Base-by-base conservation (phyloP, 2,113 vertebrate genomes). In the Ptilorrhoa leucosticta region DNA sequence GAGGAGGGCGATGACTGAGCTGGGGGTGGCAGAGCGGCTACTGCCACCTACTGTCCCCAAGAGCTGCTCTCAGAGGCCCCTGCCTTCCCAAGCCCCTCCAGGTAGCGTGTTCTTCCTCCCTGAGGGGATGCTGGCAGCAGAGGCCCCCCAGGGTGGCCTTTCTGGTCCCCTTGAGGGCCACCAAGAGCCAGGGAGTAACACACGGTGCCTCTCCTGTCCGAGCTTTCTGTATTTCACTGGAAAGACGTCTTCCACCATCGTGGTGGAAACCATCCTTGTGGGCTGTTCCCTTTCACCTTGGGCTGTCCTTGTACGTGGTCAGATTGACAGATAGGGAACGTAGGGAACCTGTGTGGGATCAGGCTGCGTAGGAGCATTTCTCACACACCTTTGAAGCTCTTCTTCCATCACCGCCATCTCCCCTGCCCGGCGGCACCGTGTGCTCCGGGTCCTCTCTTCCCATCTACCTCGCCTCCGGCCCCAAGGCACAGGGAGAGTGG, bases 1-100 rank as follows among this genome's bases (percentile, higher is more conserved):
- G 98, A 98, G 71, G 93, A 96, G 4, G 78, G 76, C 0, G 47
- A 96, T 0, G 70, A 93, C 77, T 97, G 94, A 98, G 22, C 14
- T 47, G 27, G 26, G 16, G 24, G 13, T 33, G 9, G 58, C 68
- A 22, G 64, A 53, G 40, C 0, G 1, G 68, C 44, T 54, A 5
- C 70, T 80, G 51, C 16, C 42, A 54, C 18, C 64, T 63, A 3
- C 69, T 13, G 2, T 40, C 37, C 58, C 24, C 18, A 42, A 5
- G 72, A 78, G 68, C 24, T 37, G 53, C 65, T 73, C 56, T 84
- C 0, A 3, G 86, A 95, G 77, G 44, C 51, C 54, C 11, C 23
- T 84, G 35, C 47, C 61, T 90, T 30, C 50, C 47, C 13, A 10
- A 1, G 8, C 28, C 54, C 51, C 40, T 82, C 40, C 66, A 68